Evolutionary conservation across 2,888 invertebrate genomes (phyloP).

Genomic region (Lamproptera curius): DNA sequence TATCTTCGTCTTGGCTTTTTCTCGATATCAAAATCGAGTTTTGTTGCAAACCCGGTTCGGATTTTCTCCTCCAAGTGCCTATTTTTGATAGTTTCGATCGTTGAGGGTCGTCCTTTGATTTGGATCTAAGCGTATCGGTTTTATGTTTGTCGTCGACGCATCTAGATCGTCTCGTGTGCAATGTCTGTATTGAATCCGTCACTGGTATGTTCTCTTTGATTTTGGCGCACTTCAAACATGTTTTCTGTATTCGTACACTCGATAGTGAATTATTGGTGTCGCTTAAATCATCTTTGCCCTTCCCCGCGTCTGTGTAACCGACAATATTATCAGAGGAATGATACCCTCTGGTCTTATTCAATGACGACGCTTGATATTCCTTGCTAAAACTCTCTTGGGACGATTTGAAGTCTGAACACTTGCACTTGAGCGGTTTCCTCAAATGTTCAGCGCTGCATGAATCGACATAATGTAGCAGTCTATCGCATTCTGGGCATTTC

Average conservation of each 20-base stretch:
- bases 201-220: slow-evolving; percentile 72
- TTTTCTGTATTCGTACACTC: slow-evolving; percentile 59
- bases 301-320: slow-evolving; percentile 52
- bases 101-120: slow-evolving; percentile 73
- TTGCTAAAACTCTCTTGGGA: slow-evolving; percentile 70
- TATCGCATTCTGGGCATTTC: slow-evolving; percentile 66
- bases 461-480: slow-evolving; percentile 62
- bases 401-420: slow-evolving; percentile 67
- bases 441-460: slow-evolving; percentile 60
- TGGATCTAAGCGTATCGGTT: slow-evolving; percentile 67
- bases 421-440: slow-evolving; percentile 52
- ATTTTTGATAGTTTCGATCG: slow-evolving; percentile 72
- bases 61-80: slow-evolving; percentile 84
- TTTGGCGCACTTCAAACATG: slow-evolving; percentile 70
- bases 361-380: slow-evolving; percentile 47
- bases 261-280: slow-evolving; percentile 53
- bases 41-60: slow-evolving; percentile 82
- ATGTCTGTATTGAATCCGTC: slow-evolving; percentile 46
- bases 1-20: slow-evolving; percentile 56
- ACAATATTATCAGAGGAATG: slow-evolving; percentile 70
- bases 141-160: slow-evolving; percentile 57
- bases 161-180: slow-evolving; percentile 55
- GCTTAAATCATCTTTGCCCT: slow-evolving; percentile 57
- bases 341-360: slow-evolving; percentile 65
- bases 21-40: slow-evolving; percentile 51